phyloP scores from a whole-genome alignment of 2,888 invertebrate species.

The Teleiodes luculella region DNA sequence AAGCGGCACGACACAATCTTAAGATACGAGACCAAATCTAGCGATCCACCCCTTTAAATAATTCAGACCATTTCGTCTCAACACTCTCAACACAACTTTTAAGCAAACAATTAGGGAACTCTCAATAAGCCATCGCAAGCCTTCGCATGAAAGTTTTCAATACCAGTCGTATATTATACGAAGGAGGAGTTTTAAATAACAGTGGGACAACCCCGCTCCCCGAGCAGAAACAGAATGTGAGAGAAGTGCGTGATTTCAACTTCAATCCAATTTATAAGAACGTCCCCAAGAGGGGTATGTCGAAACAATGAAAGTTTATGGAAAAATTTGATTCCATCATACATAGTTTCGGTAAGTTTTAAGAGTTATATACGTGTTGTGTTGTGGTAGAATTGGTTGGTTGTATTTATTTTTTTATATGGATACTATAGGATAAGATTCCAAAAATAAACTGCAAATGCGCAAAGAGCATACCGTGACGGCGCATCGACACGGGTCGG shows the following conservation, averaged over 20 bases:
- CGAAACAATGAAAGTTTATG: constrained; percentile 66
- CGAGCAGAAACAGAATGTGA: constrained; percentile 29
- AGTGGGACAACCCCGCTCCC: constrained; percentile 9
- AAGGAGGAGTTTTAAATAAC: constrained; percentile 25
- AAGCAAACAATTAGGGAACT: constrained; percentile 60
- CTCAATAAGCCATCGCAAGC: constrained; percentile 33
- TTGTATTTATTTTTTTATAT: too few relatives aligned
- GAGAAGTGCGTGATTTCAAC: constrained; percentile 60
- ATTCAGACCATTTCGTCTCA: constrained; percentile 51
- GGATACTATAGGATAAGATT: background rate
- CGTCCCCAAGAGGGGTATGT: constrained; percentile 65
- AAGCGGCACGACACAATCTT: constrained; percentile 36
- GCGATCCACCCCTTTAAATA: constrained; percentile 53
- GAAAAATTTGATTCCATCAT: constrained; percentile 52
- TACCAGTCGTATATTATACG: constrained; percentile 18
- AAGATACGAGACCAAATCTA: constrained; percentile 51
- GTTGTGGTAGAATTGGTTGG: constrained; percentile 7
- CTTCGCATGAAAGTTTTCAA: constrained; percentile 20
- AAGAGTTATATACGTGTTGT: background rate
- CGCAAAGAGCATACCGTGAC: background rate
- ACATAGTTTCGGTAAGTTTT: constrained; percentile 18
- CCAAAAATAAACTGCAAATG: background rate
- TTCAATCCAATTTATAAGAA: constrained; percentile 73
- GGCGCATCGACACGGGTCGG: background rate
- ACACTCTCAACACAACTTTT: constrained; percentile 49